Base-by-base conservation (phyloP, 1,140 invertebrate species). In the Cyclargus thomasi region DNA sequence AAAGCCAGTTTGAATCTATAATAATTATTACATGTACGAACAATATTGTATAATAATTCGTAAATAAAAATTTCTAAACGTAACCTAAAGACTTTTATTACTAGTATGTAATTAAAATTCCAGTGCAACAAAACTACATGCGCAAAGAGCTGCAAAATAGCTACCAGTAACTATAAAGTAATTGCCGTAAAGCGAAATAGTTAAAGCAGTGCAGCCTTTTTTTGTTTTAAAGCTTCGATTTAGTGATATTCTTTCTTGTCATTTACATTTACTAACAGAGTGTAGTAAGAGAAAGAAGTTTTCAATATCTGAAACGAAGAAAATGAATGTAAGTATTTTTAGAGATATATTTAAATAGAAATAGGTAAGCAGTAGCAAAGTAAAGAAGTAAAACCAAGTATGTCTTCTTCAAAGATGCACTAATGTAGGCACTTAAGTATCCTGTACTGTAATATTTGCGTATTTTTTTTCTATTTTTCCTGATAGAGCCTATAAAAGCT, bases 221-320 rank as follows among this genome's bases (percentile, higher is more conserved):
- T 47, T 47, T 47, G 14, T 14, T 2, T 16, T 1, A 47, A 47
- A 47, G 39, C 39, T 47, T 47, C 10, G 0, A 47, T 16, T 47
- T 47, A 47, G 39, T 47, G 39, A 47, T 47, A 16, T 0, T 4
- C 22, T n/a, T 59, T 35, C 23, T 35, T 47, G 39, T 47, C 39
- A 16, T 47, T 47, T 16, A 89, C 79, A 59, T 87, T 89, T 0
- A 85, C 86, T 17, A 89, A 64, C 0, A 89, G 67, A 1, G 86
- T 89, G 70, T 87, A 89, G 53, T 89, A 89, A 1, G 86, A 89
- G 57, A 89, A 89, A 3, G 86, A 87, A 8, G 85, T 89, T 68
- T 89, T 89, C 69, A 89, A 84, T 57, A 89, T 89, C 86, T 89
- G 83, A 47, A 87, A 86, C 10, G 76, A 68, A 8, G 70, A 67